phyloP scores from a whole-genome alignment of 2,113 vertebrate species.

The Prunella himalayana region DNA sequence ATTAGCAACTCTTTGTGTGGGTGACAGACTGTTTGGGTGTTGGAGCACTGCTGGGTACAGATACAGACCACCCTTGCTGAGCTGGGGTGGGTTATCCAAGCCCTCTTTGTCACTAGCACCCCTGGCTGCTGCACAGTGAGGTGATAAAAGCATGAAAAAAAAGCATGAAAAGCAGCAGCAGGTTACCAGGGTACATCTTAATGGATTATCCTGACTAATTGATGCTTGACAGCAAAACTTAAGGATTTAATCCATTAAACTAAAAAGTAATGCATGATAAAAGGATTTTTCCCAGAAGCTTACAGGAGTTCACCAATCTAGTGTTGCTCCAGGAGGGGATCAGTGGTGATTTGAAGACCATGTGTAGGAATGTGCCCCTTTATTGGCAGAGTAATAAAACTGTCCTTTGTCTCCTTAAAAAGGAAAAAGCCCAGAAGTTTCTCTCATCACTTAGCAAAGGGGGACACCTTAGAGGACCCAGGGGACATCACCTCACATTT shows the following conservation, averaged over 20 bases:
- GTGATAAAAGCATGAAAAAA: too few species aligned
- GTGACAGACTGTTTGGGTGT: background rate
- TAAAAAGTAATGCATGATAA: background rate
- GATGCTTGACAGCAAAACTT: background rate
- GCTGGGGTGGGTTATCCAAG: background rate
- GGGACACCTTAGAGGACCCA: too few species aligned
- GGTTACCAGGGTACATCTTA: background rate
- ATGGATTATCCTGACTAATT: background rate
- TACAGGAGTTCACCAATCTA: background rate
- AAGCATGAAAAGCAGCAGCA: background rate
- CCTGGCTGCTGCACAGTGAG: accelerated
- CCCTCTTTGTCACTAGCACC: background rate
- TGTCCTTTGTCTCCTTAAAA: too few species aligned
- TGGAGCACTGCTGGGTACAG: background rate
- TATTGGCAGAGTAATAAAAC: too few species aligned
- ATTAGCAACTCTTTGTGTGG: background rate
- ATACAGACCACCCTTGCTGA: background rate
- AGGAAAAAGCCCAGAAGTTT: too few species aligned
- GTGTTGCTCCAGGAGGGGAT: background rate
- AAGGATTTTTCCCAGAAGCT: background rate
- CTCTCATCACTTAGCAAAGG: too few species aligned
- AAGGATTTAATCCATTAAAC: background rate
- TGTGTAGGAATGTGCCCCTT: background rate
- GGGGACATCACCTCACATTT: too few species aligned
- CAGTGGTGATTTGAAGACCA: too few species aligned